phyloP scores from a whole-genome alignment of 2,797 vertebrate species.

The Oophaga sylvatica region DNA sequence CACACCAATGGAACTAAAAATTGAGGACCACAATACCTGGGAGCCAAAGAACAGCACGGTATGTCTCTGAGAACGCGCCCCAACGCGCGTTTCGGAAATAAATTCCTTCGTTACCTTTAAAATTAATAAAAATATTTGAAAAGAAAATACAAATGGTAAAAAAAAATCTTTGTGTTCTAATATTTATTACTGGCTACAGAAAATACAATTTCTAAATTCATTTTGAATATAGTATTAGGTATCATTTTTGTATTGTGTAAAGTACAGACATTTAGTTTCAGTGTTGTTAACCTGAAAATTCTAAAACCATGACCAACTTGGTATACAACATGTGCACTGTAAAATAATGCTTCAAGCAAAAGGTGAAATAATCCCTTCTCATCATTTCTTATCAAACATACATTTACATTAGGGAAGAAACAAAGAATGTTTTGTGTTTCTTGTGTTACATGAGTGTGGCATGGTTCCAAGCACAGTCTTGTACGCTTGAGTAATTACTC shows the following conservation, averaged over 20 bases:
- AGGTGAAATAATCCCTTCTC: slow-evolving; percentile 45
- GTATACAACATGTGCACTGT: slow-evolving; percentile 45
- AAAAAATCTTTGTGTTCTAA: not conserved
- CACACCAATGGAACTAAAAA: too few species aligned
- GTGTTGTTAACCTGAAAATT: slow-evolving; percentile 8
- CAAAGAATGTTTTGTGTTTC: slow-evolving; percentile 58
- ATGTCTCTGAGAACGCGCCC: too few species aligned
- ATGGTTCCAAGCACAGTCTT: slow-evolving; percentile 59
- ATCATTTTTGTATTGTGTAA: not conserved
- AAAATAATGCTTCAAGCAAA: slow-evolving; percentile 65
- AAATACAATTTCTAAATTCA: not conserved
- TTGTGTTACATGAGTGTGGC: slow-evolving; percentile 52
- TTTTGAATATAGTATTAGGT: not conserved
- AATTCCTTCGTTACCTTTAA: too few species aligned
- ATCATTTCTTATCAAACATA: slow-evolving; percentile 47
- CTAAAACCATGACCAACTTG: slow-evolving; percentile 57
- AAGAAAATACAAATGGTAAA: not conserved
- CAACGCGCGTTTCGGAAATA: too few species aligned
- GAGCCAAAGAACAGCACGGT: too few species aligned
- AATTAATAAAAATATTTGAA: too few species aligned
- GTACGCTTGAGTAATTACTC: slow-evolving; percentile 61
- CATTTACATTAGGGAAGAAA: slow-evolving; percentile 57
- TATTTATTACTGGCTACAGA: not conserved
- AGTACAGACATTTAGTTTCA: not conserved
- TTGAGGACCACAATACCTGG: too few species aligned